phyloP scores from a whole-genome alignment of 2,888 invertebrate species.

The Amblyjoppa proteus region DNA sequence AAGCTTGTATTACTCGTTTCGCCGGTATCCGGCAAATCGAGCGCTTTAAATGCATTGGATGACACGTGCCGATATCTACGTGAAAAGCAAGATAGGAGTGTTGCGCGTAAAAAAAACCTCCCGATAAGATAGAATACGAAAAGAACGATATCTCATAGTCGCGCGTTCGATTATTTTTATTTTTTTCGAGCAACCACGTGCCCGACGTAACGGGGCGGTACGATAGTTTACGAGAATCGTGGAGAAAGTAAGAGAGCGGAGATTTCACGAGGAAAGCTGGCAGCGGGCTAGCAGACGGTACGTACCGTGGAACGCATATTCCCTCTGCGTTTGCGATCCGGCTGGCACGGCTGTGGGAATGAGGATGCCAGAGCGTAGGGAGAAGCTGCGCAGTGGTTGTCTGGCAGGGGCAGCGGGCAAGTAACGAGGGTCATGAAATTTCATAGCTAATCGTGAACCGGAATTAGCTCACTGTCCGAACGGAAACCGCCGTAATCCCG shows the following conservation, averaged over 20 bases:
- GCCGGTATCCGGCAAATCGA: conserved; percentile 41
- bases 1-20: conserved; percentile 23
- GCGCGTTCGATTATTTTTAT: not conserved
- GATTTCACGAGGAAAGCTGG: conserved; percentile 43
- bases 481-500: conserved; percentile 75
- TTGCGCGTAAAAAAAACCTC: conserved; percentile 1
- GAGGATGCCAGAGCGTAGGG: not conserved
- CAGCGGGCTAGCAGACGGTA: conserved; percentile 21
- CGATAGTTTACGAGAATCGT: conserved; percentile 12
- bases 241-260: conserved; percentile 18
- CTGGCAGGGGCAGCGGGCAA: conserved; percentile 55
- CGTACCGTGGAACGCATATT: conserved; percentile 46
- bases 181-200: not conserved
- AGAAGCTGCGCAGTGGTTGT: conserved; percentile 44
- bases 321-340: conserved; percentile 29
- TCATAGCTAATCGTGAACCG: conserved; percentile 76
- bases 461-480: conserved; percentile 76
- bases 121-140: not conserved
- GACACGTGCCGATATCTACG: conserved; percentile 21
- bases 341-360: conserved; percentile 2
- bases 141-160: not conserved
- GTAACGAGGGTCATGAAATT: conserved; percentile 75
- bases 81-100: not conserved
- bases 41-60: conserved; percentile 65
- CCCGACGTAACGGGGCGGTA: not conserved